These are phyloP conservation scores for Gymnogyps californianus DNA, from an alignment of 2,113 vertebrate genomes.

Conservation along the genomic window DNA sequence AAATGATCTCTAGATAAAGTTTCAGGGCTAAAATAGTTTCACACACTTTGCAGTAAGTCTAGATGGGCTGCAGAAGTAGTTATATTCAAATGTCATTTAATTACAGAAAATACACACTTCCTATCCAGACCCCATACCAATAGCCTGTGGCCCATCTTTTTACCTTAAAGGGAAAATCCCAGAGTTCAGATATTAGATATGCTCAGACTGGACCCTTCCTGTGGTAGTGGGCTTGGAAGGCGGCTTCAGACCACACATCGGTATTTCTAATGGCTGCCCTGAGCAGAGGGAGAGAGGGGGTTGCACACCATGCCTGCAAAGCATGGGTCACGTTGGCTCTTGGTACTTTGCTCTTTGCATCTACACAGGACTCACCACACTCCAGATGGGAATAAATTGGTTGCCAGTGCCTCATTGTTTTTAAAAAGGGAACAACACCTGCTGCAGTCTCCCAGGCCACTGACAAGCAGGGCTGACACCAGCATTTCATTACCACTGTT, in stretches of 20 bases:
- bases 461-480: neutral
- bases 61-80: neutral
- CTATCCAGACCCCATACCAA: neutral
- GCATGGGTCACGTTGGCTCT: neutral
- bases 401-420: neutral
- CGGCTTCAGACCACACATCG: neutral
- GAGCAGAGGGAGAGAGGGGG: neutral
- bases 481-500: slow-evolving; percentile 17
- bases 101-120: neutral
- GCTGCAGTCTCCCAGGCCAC: neutral
- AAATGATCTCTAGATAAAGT: neutral
- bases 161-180: neutral
- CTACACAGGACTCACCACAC: neutral
- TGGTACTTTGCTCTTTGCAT: neutral
- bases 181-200: neutral
- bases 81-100: neutral
- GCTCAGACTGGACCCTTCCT: neutral
- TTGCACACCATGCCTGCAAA: neutral
- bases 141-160: neutral
- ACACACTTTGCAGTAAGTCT: neutral
- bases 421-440: neutral
- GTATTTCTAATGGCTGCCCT: neutral
- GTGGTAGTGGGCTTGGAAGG: neutral
- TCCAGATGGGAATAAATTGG: neutral
- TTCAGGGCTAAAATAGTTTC: neutral